Conservation (phyloP, 2,113 vertebrate species). For the Ginglymostoma cirratum region DNA sequence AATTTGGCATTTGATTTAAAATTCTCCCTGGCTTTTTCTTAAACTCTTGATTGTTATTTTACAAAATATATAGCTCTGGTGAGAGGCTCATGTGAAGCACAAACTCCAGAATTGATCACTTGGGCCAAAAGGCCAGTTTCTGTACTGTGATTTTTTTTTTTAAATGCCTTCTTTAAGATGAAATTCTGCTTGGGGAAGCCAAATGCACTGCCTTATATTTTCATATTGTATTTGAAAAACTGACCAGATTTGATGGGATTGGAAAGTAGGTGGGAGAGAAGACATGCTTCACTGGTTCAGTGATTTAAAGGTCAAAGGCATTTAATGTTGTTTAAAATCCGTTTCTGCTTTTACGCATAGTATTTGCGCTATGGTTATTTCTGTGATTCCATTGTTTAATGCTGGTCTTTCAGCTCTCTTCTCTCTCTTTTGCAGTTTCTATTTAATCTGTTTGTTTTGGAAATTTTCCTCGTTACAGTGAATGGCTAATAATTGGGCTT, state of each 20-base stretch:
- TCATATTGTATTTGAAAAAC: background rate
- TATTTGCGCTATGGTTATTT: background rate
- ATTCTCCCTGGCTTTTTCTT: conserved; percentile 5
- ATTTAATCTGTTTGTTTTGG: background rate
- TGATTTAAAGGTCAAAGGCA: background rate
- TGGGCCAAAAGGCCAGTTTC: background rate
- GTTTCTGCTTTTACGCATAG: background rate
- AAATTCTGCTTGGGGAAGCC: background rate
- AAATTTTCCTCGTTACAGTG: background rate
- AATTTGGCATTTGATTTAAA: conserved; percentile 18
- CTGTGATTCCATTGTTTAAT: background rate
- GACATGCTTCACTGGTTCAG: background rate
- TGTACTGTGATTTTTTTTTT: background rate
- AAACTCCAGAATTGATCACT: background rate
- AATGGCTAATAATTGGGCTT: background rate
- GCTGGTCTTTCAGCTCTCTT: background rate
- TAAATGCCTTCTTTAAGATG: no score
- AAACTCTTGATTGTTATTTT: background rate
- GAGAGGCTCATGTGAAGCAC: background rate
- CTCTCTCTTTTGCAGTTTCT: background rate
- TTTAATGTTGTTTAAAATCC: background rate
- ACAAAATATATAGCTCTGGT: background rate
- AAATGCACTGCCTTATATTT: background rate
- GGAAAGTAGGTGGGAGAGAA: background rate
- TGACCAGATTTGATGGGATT: background rate